These are phyloP conservation scores for Lophochroa leadbeateri DNA, from an alignment of 2,113 vertebrate species.

Conservation along the genomic window DNA sequence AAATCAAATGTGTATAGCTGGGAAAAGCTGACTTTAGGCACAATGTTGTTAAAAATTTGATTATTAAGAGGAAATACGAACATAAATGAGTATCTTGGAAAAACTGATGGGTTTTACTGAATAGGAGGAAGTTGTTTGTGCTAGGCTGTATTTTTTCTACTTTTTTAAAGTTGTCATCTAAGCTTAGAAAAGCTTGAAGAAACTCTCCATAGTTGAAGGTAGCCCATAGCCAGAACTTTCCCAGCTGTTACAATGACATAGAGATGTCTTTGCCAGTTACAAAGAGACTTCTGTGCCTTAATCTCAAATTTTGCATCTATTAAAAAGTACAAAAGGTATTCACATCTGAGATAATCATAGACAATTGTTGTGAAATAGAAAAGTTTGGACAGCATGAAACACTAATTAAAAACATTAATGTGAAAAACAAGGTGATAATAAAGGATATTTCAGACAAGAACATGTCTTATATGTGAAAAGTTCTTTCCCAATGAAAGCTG, in stretches of 20 bases:
- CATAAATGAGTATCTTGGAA: not conserved
- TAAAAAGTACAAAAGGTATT: not conserved
- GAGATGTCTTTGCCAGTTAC: not conserved
- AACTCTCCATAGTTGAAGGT: not conserved
- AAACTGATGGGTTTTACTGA: not conserved
- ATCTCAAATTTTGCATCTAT: not conserved
- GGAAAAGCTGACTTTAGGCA: not conserved
- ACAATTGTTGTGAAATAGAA: not conserved
- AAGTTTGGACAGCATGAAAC: not conserved
- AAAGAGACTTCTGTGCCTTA: not conserved
- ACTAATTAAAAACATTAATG: not conserved
- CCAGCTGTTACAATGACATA: not conserved
- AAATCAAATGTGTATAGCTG: not conserved
- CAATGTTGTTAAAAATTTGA: not conserved
- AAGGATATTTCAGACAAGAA: not conserved
- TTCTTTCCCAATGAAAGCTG: not conserved
- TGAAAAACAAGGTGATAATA: not conserved
- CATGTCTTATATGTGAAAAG: not conserved
- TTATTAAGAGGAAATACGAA: constrained; percentile 1
- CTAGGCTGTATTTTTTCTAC: not conserved
- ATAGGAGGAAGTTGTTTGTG: constrained; percentile 3
- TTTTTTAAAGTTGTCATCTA: not conserved
- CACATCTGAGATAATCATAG: not conserved
- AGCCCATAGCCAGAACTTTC: not conserved
- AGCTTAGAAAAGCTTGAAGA: not conserved